Percentiles rank a stretch among this genome's conserved stretches.
These are phyloP conservation scores for Crocidura indochinensis DNA, from an alignment of 2,797 vertebrate species.

Conservation along the genomic window DNA sequence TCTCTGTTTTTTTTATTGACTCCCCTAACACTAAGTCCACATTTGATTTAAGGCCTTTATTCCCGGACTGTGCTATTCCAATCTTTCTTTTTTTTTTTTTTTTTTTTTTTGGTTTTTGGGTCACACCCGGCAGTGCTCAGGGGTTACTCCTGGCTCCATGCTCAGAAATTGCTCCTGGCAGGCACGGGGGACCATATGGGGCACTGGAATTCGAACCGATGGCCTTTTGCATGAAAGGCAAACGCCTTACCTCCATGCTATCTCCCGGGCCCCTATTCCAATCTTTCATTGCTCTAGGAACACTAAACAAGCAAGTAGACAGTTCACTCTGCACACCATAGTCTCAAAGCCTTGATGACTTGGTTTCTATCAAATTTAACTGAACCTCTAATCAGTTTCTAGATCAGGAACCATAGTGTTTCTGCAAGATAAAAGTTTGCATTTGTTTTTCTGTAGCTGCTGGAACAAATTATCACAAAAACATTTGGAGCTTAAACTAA, in stretches of 20 bases:
- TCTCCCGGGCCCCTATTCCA: no score
- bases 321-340: not conserved
- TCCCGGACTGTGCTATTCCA: not conserved
- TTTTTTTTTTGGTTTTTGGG: no score
- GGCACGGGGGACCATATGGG: no score
- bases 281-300: not conserved
- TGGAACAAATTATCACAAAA: not conserved
- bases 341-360: not conserved
- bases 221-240: no score
- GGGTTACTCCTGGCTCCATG: no score
- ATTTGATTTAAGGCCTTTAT: not conserved
- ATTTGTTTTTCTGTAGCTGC: not conserved
- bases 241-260: no score
- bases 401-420: not conserved
- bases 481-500: not conserved
- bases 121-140: no score
- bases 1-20: not conserved
- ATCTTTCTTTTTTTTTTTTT: no score
- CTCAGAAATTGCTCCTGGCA: no score
- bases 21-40: not conserved
- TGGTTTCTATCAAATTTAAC: not conserved
- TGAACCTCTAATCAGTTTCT: not conserved
- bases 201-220: no score
- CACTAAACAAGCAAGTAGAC: not conserved
- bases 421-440: not conserved